Conservation (phyloP, 2,888 invertebrate species). For the Dasypogon diadema region DNA sequence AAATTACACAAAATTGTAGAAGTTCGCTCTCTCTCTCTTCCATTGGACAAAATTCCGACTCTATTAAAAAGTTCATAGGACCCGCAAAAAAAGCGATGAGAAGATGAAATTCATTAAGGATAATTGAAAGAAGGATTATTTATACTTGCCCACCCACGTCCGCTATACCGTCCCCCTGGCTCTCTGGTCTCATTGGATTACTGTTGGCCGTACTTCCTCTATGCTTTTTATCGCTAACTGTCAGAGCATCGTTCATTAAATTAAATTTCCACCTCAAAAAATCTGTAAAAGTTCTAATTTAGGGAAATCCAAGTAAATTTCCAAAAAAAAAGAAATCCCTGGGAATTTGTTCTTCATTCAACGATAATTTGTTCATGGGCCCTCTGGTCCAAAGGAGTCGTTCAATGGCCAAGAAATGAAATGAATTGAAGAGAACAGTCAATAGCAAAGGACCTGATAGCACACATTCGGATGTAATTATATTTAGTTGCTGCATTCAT, state of each 20-base stretch:
- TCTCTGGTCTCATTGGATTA: not conserved
- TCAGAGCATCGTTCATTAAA: slow-evolving; percentile 38
- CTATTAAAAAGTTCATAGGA: slow-evolving; percentile 38
- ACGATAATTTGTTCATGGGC: not conserved
- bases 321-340: not conserved
- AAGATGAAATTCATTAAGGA: slow-evolving; percentile 46
- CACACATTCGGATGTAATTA: no score
- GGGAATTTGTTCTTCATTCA: slow-evolving; percentile 16
- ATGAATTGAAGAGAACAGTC: no score
- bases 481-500: no score
- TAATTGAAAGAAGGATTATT: slow-evolving; percentile 48
- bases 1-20: slow-evolving; percentile 25
- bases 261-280: slow-evolving; percentile 48
- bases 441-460: no score
- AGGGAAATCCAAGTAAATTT: slow-evolving; percentile 8
- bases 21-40: slow-evolving; percentile 26
- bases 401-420: not conserved
- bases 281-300: slow-evolving; percentile 39
- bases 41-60: slow-evolving; percentile 16
- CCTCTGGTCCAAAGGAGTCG: not conserved
- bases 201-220: not conserved
- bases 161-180: not conserved
- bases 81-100: slow-evolving; percentile 30
- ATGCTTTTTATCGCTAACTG: slow-evolving; percentile 18
- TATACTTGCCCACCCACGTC: slow-evolving; percentile 20